Evolutionary conservation across 1,140 invertebrate species (phyloP), one percentile per base, ranked within the genome.

Genomic region (Dryas iulia): DNA sequence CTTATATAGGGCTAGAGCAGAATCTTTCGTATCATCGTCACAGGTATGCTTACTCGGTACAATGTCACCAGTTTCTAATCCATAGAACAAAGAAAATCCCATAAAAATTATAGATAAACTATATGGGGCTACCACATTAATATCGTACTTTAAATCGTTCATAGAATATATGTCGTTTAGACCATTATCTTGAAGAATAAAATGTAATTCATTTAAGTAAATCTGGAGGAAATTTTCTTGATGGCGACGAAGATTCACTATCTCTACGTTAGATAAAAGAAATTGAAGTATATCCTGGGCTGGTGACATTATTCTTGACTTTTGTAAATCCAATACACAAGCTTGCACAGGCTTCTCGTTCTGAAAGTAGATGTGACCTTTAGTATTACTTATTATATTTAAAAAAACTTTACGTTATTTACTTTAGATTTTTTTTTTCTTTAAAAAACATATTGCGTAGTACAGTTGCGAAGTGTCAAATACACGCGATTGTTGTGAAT

Each of bases 321-420:
- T 71, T 66, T 71, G 69, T 10, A 71, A 71, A 24, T 71, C 69
- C 24, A 71, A n/a, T 8, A 71, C 24, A 35, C 69, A 71, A n/a
- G 63, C 63, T 39, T 59, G 56, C n/a, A 56, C 18, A 10, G 69
- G 69, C 54, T 30, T 66, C 5, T 33, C 39, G 7, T 71, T 28
- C 69, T 71, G 62, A 4, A 53, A 66, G 33, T 52, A 10, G 12
- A 56, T 52, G n/a, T n/a, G n/a, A n/a, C n/a, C n/a, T n/a, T n/a
- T n/a, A n/a, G n/a, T n/a, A n/a, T n/a, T n/a, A n/a, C n/a, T n/a
- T n/a, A n/a, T n/a, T n/a, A n/a, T n/a, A n/a, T n/a, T n/a, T n/a
- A n/a, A n/a, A n/a, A n/a, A n/a, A n/a, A n/a, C n/a, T n/a, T n/a
- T n/a, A n/a, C n/a, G n/a, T n/a, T n/a, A n/a, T n/a, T n/a, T n/a